Evolutionary conservation across 1,140 invertebrate species (phyloP).

Genomic region (Cherax destructor): DNA sequence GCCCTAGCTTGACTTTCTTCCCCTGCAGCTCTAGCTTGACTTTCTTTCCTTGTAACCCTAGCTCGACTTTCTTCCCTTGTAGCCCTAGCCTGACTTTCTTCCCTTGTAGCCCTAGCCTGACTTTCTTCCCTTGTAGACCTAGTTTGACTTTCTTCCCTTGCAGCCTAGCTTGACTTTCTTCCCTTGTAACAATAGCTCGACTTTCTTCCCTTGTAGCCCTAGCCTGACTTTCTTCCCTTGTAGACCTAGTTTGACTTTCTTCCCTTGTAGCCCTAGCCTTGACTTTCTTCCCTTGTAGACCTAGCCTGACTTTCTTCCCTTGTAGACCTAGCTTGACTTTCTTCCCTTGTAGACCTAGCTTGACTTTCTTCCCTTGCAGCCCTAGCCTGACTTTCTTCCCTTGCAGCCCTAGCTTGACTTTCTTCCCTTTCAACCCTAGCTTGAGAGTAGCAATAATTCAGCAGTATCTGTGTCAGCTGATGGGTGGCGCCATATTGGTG

Average conservation of each 20-base stretch:
- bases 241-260: background rate
- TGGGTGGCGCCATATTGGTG: slow-evolving; percentile 10
- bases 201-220: too few species aligned
- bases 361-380: background rate
- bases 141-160: background rate
- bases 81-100: background rate
- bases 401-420: background rate
- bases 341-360: background rate
- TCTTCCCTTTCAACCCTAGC: background rate
- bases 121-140: too few species aligned
- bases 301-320: background rate
- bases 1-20: background rate
- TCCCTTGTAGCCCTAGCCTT: background rate
- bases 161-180: background rate
- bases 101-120: too few species aligned
- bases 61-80: background rate
- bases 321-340: background rate
- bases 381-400: too few species aligned
- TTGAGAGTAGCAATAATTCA: background rate
- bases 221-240: too few species aligned
- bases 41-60: background rate
- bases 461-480: slow-evolving; percentile 8
- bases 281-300: too few species aligned
- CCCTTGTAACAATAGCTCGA: background rate
- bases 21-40: background rate